Evolutionary conservation across 2,888 invertebrate genomes (phyloP).

Genomic region (Oligia fasciuncula): DNA sequence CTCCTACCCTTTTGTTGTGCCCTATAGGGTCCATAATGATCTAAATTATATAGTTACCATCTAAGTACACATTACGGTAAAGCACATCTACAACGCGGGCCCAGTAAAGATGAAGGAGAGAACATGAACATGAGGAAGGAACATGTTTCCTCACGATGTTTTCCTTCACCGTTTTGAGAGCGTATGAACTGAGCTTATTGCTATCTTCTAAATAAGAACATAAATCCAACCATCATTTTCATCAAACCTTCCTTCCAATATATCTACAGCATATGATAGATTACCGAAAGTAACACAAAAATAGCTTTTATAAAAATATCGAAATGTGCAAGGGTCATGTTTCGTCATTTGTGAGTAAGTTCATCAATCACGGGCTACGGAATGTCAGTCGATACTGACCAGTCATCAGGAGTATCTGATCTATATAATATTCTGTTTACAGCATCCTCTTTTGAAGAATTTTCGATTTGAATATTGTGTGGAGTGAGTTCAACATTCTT

Average conservation of each 20-base stretch:
- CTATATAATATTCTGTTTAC: slow-evolving; percentile 48
- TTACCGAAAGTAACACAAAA: slow-evolving; percentile 37
- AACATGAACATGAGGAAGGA: too few species aligned
- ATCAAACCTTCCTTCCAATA: not conserved
- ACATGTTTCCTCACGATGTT: not conserved
- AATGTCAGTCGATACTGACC: slow-evolving; percentile 67
- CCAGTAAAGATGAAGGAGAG: not conserved
- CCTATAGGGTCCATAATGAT: too few species aligned
- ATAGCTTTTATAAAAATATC: slow-evolving; percentile 38
- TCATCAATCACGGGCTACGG: slow-evolving; percentile 65
- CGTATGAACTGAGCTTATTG: not conserved
- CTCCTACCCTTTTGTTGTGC: too few species aligned
- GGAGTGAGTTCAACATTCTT: slow-evolving; percentile 4
- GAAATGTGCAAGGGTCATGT: slow-evolving; percentile 62
- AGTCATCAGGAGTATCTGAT: slow-evolving; percentile 63
- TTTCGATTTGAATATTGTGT: slow-evolving; percentile 7
- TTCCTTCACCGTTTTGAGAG: not conserved
- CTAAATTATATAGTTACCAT: too few species aligned
- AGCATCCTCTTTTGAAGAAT: slow-evolving; percentile 27
- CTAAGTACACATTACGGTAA: too few species aligned
- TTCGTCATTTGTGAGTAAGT: slow-evolving; percentile 59
- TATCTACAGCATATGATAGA: slow-evolving; percentile 37
- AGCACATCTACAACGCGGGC: not conserved
- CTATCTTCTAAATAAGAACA: not conserved
- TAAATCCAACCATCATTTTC: not conserved